Conservation (phyloP, 2,888 invertebrate species). For the Metacarcinus magister region DNA sequence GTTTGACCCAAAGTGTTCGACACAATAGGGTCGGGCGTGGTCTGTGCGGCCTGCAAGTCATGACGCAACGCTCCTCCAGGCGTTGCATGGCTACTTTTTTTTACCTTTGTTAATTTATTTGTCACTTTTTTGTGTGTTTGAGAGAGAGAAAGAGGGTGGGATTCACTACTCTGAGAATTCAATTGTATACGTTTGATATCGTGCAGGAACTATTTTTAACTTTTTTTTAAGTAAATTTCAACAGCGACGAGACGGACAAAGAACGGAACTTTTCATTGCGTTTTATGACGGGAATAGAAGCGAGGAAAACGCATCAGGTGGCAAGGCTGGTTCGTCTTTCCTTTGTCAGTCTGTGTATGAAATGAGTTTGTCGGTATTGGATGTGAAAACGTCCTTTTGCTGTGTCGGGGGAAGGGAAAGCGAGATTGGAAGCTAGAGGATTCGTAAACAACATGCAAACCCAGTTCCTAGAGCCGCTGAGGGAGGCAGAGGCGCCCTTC, state of each 20-base stretch:
- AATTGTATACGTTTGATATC: background rate
- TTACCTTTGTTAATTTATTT: background rate
- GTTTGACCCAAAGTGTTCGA: slow-evolving; percentile 48
- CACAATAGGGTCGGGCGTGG: slow-evolving; percentile 60
- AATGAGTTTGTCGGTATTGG: slow-evolving; percentile 47
- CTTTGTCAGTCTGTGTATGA: slow-evolving; percentile 50
- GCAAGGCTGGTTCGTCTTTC: slow-evolving; percentile 20
- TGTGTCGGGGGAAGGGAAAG: background rate
- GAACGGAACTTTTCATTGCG: slow-evolving; percentile 28
- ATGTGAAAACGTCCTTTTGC: slow-evolving; percentile 55
- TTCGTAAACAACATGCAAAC: background rate
- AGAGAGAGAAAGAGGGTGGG: background rate
- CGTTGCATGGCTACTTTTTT: background rate
- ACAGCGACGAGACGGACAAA: slow-evolving; percentile 67
- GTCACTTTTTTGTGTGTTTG: background rate
- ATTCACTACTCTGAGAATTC: background rate
- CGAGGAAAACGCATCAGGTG: slow-evolving; percentile 8
- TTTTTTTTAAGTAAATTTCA: slow-evolving; percentile 37
- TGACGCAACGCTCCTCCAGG: slow-evolving; percentile 48
- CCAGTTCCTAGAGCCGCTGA: background rate
- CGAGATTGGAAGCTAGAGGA: background rate
- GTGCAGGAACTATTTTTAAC: background rate
- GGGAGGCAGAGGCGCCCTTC: background rate
- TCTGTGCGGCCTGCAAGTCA: slow-evolving; percentile 2
- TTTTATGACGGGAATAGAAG: background rate